These are phyloP conservation scores for Idris sp. DNA, from an alignment of 1,140 invertebrate species.

Conservation along the genomic window DNA sequence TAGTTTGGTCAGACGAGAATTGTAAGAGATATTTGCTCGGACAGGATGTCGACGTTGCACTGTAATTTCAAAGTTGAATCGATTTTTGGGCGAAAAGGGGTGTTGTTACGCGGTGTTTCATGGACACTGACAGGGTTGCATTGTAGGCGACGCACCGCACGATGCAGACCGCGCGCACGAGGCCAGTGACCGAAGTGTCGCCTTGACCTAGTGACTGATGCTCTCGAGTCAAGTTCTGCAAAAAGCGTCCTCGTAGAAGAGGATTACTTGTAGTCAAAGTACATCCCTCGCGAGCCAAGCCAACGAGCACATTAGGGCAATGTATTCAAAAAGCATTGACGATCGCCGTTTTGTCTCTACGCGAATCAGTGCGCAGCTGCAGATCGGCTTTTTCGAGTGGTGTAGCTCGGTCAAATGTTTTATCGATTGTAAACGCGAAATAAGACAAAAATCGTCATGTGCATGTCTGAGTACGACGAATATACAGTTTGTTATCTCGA, in stretches of 20 bases:
- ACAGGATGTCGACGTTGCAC: too few species aligned
- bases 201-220: constrained; percentile 63
- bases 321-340: constrained; percentile 40
- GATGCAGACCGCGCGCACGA: constrained; percentile 44
- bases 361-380: constrained; percentile 59
- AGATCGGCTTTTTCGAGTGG: constrained; percentile 44
- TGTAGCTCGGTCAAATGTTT: constrained; percentile 57
- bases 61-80: too few species aligned
- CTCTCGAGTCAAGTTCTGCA: constrained; percentile 54
- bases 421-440: constrained; percentile 62
- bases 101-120: constrained; percentile 11
- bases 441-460: constrained; percentile 45
- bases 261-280: constrained; percentile 14
- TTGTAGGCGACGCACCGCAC: constrained; percentile 45
- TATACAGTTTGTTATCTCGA: constrained; percentile 32
- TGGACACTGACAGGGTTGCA: constrained; percentile 28
- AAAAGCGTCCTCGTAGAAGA: constrained; percentile 35
- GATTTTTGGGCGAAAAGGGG: too few species aligned
- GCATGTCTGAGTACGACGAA: constrained; percentile 16
- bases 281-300: too few species aligned
- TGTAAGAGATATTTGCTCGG: too few species aligned
- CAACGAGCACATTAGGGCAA: too few species aligned
- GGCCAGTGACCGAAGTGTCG: constrained; percentile 59
- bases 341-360: constrained; percentile 23
- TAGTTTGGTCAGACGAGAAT: too few species aligned